Evolutionary conservation across 2,888 invertebrate species (phyloP).

Genomic region (Himalopsyche kuldschensis): DNA sequence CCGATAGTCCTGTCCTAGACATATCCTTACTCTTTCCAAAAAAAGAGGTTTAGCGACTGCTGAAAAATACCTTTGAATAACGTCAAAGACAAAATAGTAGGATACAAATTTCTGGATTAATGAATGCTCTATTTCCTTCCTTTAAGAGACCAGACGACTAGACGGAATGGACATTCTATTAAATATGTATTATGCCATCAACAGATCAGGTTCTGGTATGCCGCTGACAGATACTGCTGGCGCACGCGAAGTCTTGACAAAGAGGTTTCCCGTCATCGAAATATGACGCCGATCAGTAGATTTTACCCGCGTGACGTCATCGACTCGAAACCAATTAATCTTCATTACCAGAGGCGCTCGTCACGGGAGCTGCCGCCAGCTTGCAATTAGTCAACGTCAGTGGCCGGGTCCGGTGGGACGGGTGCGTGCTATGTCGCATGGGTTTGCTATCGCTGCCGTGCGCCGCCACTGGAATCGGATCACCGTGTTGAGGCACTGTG

Average conservation of each 20-base stretch:
- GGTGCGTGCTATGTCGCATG: conserved; percentile 14
- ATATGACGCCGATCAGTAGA: conserved; percentile 21
- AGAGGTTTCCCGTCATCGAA: conserved; percentile 1
- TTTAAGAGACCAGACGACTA: no score
- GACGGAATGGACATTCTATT: no score
- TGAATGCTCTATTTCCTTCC: no score
- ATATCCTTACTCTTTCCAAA: no score
- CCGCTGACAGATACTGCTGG: not conserved
- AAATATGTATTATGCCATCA: no score
- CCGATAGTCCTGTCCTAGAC: no score
- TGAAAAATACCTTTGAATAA: no score
- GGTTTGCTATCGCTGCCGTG: conserved; percentile 20
- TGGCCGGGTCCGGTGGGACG: not conserved
- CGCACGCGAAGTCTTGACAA: not conserved
- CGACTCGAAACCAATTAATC: conserved; percentile 34
- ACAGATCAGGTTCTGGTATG: no score
- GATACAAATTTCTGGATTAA: no score
- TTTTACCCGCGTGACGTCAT: conserved; percentile 19
- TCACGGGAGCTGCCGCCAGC: conserved; percentile 13
- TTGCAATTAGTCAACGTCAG: conserved; percentile 38
- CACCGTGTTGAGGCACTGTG: not conserved
- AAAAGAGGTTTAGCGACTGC: no score
- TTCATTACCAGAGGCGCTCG: conserved; percentile 33
- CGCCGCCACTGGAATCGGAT: conserved; percentile 3
- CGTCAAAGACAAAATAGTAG: no score